Percentiles rank a stretch among this genome's conserved stretches.
Evolutionary conservation across 2,113 vertebrate genomes (phyloP).

Genomic region (Tetraodon nigroviridis): DNA sequence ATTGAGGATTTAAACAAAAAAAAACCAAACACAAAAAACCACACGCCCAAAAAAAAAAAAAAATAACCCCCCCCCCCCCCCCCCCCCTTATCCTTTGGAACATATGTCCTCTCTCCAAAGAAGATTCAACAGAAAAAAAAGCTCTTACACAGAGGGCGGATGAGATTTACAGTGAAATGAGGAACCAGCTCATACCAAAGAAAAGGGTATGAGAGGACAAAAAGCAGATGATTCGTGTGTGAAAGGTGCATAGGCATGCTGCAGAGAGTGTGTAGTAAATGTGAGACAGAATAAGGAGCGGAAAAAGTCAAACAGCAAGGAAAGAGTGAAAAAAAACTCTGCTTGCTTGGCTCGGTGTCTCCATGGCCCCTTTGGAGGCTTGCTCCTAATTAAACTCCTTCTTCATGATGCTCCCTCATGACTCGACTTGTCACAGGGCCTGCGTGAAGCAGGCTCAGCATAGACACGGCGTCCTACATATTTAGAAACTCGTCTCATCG

Average conservation of each 20-base stretch:
- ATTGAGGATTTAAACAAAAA: slow-evolving; percentile 26
- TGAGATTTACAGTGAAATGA: background rate
- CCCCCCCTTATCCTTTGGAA: background rate
- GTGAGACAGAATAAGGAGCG: slow-evolving; percentile 9
- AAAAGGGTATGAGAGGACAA: background rate
- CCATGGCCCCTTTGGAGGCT: slow-evolving; percentile 71
- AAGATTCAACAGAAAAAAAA: background rate
- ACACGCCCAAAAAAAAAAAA: slow-evolving; percentile 33
- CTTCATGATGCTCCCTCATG: slow-evolving; percentile 74
- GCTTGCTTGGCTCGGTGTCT: slow-evolving; percentile 61
- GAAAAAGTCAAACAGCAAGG: slow-evolving; percentile 27
- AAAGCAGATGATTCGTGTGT: background rate
- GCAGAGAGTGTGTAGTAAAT: slow-evolving; percentile 11
- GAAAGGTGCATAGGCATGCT: background rate
- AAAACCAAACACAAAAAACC: slow-evolving; percentile 45
- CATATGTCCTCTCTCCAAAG: background rate
- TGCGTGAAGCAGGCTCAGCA: slow-evolving; percentile 65
- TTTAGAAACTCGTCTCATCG: slow-evolving; percentile 68
- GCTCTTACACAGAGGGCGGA: background rate
- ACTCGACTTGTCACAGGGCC: slow-evolving; percentile 71
- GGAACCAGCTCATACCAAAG: slow-evolving; percentile 1
- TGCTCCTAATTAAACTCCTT: slow-evolving; percentile 81
- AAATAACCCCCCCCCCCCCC: background rate
- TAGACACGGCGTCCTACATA: slow-evolving; percentile 78
- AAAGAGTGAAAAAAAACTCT: slow-evolving; percentile 39